phyloP scores from a whole-genome alignment of 1,140 invertebrate species.

The Nasonia giraulti region DNA sequence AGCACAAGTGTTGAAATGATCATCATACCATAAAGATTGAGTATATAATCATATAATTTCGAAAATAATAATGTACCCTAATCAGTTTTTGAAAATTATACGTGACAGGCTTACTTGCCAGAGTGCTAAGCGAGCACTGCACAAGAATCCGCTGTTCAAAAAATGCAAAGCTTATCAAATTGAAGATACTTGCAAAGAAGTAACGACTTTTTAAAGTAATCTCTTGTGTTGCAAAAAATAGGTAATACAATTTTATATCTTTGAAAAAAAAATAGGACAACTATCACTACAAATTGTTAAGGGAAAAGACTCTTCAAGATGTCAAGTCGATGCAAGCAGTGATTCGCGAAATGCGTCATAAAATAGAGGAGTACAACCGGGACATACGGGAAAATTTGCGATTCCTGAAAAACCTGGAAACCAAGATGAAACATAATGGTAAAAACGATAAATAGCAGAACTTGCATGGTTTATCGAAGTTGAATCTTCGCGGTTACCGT shows the following conservation, averaged over 20 bases:
- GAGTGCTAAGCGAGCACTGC: not conserved
- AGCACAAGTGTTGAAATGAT: not conserved
- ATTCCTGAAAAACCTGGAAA: constrained; percentile 56
- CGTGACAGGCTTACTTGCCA: not conserved
- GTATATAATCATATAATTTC: not conserved
- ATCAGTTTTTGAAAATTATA: not conserved
- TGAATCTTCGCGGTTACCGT: not conserved
- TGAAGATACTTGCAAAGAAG: constrained; percentile 6
- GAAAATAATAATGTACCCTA: not conserved
- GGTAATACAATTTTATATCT: not conserved
- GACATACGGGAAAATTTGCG: constrained; percentile 60
- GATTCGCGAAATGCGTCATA: constrained; percentile 54
- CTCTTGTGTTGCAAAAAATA: not conserved
- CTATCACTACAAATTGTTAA: constrained; percentile 55
- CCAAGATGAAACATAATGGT: not conserved
- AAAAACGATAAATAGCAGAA: constrained; percentile 1
- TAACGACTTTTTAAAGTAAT: not conserved
- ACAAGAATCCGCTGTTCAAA: not conserved
- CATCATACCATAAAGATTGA: not conserved
- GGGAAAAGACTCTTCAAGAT: constrained; percentile 60
- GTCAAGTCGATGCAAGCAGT: constrained; percentile 58
- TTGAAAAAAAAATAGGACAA: constrained; percentile 51
- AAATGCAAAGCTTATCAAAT: constrained; percentile 26
- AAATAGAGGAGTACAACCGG: constrained; percentile 62
- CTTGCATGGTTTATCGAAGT: not conserved